Evolutionary conservation across 2,888 invertebrate species (phyloP).

Genomic region (Lymantria monacha): DNA sequence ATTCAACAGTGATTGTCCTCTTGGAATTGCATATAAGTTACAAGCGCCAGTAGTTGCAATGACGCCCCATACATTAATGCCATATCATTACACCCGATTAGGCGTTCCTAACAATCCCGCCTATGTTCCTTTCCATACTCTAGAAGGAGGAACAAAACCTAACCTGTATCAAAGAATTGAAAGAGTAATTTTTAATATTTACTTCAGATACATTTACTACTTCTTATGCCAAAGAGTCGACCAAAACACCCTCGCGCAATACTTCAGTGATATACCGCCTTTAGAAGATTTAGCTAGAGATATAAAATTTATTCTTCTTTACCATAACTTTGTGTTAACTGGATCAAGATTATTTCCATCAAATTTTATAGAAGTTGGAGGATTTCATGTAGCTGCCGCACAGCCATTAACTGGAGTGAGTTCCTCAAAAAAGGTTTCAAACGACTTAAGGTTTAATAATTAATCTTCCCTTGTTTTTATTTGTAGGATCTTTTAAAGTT

Average conservation of each 20-base stretch:
- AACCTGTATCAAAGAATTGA: conserved; percentile 61
- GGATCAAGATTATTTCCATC: conserved; percentile 81
- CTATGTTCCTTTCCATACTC: conserved; percentile 78
- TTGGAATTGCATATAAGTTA: conserved; percentile 85
- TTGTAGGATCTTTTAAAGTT: conserved; percentile 72
- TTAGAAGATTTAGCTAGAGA: conserved; percentile 78
- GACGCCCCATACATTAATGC: conserved; percentile 83
- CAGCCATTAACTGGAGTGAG: conserved; percentile 72
- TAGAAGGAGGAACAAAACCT: conserved; percentile 69
- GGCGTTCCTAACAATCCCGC: conserved; percentile 83
- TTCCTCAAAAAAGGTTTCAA: not conserved
- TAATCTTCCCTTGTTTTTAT: not conserved
- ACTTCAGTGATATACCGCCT: conserved; percentile 76
- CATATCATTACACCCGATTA: conserved; percentile 81
- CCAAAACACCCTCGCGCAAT: conserved; percentile 57
- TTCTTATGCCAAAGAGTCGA: conserved; percentile 48
- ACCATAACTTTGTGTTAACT: conserved; percentile 83
- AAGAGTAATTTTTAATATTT: conserved; percentile 52
- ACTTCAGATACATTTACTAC: conserved; percentile 48
- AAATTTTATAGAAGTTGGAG: conserved; percentile 84
- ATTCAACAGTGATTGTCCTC: conserved; percentile 87
- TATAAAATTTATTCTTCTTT: conserved; percentile 82
- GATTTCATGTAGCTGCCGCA: conserved; percentile 75
- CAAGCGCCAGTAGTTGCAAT: conserved; percentile 83
- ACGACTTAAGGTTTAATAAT: too few relatives aligned